Evolutionary conservation across 2,797 vertebrate species (phyloP), one percentile per base, ranked within the genome.

Genomic region (Ctenochaetus hawaiiensis): DNA sequence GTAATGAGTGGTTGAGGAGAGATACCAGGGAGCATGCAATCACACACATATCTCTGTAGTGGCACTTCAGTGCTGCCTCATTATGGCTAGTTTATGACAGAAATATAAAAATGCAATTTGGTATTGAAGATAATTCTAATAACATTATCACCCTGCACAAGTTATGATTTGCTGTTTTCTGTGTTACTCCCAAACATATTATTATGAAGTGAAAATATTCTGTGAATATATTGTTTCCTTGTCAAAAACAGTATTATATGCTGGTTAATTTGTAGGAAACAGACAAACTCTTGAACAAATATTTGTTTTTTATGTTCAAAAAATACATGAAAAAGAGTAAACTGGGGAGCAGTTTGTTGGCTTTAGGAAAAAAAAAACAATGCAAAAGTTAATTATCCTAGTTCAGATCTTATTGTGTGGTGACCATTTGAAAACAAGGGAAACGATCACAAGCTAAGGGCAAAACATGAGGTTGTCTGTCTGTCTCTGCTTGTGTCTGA

Each of bases 31-130:
- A 83, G 64, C 48, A 26, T 68, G 86, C 79, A 78, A 83, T 89
- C 84, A 87, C 69, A 80, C 69, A 65, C 67, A 77, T 53, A 58
- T 77, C 69, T 85, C 59, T 84, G 78, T 73, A 75, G 81, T 67
- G 78, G 75, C 79, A 72, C 87, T 91, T 83, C 81, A 89, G 51
- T 4, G 69, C 87, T 9, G 73, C 83, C 88, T 93, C 89, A 86
- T 92, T 91, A 86, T 67, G 57, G 47, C 48, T 84, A 41, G 59
- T 87, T 93, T 88, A 91, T 88, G 82, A 65, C 80, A 62, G 68
- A 76, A 64, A 91, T 82, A 85, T 34, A 76, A 86, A 73, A 44
- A 75, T 41, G 49, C 80, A 77, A 69, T 91, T 87, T 54, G 68
- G 37, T 80, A 52, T 78, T 53, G 82, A 81, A 67, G 65, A 83